Evolutionary conservation across 2,888 invertebrate species (phyloP).

Genomic region (Andrena trimmerana): DNA sequence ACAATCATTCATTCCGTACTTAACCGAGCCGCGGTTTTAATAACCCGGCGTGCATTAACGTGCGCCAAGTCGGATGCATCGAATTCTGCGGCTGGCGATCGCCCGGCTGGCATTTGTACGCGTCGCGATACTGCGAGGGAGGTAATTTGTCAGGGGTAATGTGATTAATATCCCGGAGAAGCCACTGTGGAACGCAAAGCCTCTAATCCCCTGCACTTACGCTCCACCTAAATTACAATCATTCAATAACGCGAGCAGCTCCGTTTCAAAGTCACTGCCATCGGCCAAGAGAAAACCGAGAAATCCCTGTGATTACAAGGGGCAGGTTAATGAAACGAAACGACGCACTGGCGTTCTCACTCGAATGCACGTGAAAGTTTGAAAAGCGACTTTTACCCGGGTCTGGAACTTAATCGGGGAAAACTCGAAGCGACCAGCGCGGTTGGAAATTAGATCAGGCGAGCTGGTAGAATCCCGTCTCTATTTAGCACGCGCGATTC

Average conservation of each 20-base stretch:
- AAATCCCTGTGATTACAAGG: conserved; percentile 19
- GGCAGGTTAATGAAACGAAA: conserved; percentile 19
- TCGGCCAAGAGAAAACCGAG: conserved; percentile 15
- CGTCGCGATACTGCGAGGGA: conserved; percentile 34
- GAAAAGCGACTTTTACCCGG: conserved; percentile 33
- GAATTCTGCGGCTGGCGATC: conserved; percentile 51
- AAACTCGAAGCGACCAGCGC: background rate
- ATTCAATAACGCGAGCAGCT: background rate
- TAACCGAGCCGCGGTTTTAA: conserved; percentile 32
- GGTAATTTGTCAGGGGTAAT: conserved; percentile 56
- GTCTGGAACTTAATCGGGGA: background rate
- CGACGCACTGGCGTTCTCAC: background rate
- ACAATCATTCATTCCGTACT: conserved; percentile 23
- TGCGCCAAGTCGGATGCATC: conserved; percentile 28
- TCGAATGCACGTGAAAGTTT: conserved; percentile 35
- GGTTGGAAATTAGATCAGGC: conserved; percentile 39
- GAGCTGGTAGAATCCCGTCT: background rate
- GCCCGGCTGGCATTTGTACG: conserved; percentile 38
- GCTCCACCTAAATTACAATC: conserved; percentile 4
- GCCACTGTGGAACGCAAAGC: conserved; percentile 24
- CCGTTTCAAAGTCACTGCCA: background rate
- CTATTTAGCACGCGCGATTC: background rate
- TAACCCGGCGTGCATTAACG: conserved; percentile 36
- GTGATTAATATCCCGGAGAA: conserved; percentile 54
- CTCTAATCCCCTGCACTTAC: conserved; percentile 6